phyloP scores from a whole-genome alignment of 2,888 invertebrate genomes.

The Agonopterix heracliana region DNA sequence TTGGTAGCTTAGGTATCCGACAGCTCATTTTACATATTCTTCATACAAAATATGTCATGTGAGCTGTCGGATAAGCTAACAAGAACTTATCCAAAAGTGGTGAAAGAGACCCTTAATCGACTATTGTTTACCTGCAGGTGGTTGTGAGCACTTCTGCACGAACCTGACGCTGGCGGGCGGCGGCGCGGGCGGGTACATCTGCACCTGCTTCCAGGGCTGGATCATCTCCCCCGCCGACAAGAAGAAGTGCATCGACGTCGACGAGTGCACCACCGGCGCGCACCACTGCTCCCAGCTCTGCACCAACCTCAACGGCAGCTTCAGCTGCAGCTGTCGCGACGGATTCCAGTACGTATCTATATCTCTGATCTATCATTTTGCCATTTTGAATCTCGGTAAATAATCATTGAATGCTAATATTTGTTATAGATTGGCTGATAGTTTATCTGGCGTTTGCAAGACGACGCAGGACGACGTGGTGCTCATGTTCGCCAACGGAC shows the following conservation, averaged over 20 bases:
- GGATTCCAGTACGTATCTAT: conserved; percentile 78
- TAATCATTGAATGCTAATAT: no score
- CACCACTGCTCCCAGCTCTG: conserved; percentile 97
- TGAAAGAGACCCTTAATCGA: no score
- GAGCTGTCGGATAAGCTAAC: neutral
- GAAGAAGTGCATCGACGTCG: conserved; percentile 91
- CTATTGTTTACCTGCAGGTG: conserved; percentile 73
- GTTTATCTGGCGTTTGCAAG: conserved; percentile 88
- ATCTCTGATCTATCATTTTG: neutral
- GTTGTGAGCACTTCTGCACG: conserved; percentile 94
- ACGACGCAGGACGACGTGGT: conserved; percentile 80
- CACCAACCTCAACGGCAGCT: conserved; percentile 93
- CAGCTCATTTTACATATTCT: no score
- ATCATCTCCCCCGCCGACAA: conserved; percentile 86
- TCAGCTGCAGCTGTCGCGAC: conserved; percentile 90
- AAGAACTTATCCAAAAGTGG: no score
- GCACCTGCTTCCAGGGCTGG: conserved; percentile 91
- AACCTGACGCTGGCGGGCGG: conserved; percentile 77
- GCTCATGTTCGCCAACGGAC: conserved; percentile 87
- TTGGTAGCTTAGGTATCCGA: no score
- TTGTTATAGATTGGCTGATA: conserved; percentile 77
- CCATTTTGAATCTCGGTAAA: no score
- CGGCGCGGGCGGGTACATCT: conserved; percentile 82
- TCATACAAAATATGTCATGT: neutral
- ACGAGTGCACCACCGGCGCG: conserved; percentile 89